Percentiles rank a stretch among this genome's conserved stretches.
Evolutionary conservation across 1,140 invertebrate genomes (phyloP).

Genomic region (Drosophila sp.): DNA sequence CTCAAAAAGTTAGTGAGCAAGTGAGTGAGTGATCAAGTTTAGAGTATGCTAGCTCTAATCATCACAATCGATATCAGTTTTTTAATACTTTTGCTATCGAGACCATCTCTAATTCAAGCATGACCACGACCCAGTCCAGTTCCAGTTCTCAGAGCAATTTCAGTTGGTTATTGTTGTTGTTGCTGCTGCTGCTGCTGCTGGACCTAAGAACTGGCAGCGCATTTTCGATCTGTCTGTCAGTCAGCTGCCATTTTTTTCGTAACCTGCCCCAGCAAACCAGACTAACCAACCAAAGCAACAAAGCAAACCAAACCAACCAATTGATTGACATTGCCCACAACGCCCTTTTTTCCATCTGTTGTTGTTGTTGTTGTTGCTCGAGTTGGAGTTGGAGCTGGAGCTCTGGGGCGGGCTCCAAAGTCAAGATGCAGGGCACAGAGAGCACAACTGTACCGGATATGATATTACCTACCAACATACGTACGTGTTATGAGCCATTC

Average conservation of each 20-base stretch:
- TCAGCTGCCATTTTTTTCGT: constrained; percentile 71
- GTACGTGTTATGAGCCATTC: constrained; percentile 49
- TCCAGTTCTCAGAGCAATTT: constrained; percentile 68
- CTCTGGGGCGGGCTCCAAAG: constrained; percentile 35
- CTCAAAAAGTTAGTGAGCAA: too few species aligned
- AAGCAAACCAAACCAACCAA: constrained; percentile 60
- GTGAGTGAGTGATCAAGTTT: too few species aligned
- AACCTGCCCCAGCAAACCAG: constrained; percentile 20
- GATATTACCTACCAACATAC: constrained; percentile 8
- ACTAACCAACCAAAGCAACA: constrained; percentile 7
- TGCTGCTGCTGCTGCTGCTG: constrained; percentile 27
- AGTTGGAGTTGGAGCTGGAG: constrained; percentile 25
- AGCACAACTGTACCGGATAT: constrained; percentile 76
- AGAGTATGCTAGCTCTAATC: too few species aligned
- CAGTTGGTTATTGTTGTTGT: constrained; percentile 53
- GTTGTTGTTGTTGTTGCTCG: background rate
- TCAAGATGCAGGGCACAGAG: background rate
- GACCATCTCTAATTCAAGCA: constrained; percentile 25
- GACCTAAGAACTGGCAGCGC: constrained; percentile 46
- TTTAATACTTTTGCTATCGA: too few species aligned
- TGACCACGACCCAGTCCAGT: constrained; percentile 21
- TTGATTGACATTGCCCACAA: constrained; percentile 80
- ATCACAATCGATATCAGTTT: too few species aligned
- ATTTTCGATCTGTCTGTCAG: constrained; percentile 80
- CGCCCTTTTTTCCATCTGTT: constrained; percentile 59